A percentile compares a stretch with the other conserved stretches of the same genome.
These are phyloP conservation scores for Crossocerus cetratus DNA, from an alignment of 2,888 invertebrate species.

Conservation along the genomic window DNA sequence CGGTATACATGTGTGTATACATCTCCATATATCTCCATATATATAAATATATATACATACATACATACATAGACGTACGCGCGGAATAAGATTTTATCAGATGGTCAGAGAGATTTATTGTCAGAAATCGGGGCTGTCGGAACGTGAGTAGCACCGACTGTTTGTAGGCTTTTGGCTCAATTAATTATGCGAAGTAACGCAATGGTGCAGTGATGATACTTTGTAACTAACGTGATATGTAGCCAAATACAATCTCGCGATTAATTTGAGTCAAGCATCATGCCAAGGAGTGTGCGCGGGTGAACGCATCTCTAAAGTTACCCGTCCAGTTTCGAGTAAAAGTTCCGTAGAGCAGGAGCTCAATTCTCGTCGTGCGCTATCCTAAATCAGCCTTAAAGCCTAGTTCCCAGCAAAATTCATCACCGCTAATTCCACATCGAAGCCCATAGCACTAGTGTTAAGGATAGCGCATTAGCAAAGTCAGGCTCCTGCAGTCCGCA, in stretches of 20 bases:
- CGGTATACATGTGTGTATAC: slow-evolving; percentile 42
- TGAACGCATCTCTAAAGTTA: slow-evolving; percentile 19
- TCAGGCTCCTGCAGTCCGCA: too few relatives aligned
- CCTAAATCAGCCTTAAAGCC: too few relatives aligned
- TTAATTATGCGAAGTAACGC: background rate
- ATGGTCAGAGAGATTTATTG: slow-evolving; percentile 31
- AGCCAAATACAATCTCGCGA: slow-evolving; percentile 9
- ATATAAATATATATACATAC: slow-evolving; percentile 20
- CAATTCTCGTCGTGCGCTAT: too few relatives aligned
- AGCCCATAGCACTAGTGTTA: too few relatives aligned
- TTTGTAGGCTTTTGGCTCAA: too few relatives aligned
- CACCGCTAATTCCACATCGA: too few relatives aligned
- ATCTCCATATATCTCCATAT: slow-evolving; percentile 32
- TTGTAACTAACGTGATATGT: too few relatives aligned
- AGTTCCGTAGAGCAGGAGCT: too few relatives aligned
- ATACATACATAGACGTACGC: slow-evolving; percentile 31
- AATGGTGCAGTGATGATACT: slow-evolving; percentile 33
- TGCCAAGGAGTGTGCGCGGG: slow-evolving; percentile 1
- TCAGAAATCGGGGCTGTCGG: slow-evolving; percentile 50
- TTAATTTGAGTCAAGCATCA: slow-evolving; percentile 18
- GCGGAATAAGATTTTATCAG: slow-evolving; percentile 30
- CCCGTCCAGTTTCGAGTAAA: too few relatives aligned
- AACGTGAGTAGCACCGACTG: slow-evolving; percentile 36
- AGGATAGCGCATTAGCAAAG: too few relatives aligned
- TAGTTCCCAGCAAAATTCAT: too few relatives aligned